Conservation (phyloP, 2,888 invertebrate genomes). For the Drosophila multiciliata region DNA sequence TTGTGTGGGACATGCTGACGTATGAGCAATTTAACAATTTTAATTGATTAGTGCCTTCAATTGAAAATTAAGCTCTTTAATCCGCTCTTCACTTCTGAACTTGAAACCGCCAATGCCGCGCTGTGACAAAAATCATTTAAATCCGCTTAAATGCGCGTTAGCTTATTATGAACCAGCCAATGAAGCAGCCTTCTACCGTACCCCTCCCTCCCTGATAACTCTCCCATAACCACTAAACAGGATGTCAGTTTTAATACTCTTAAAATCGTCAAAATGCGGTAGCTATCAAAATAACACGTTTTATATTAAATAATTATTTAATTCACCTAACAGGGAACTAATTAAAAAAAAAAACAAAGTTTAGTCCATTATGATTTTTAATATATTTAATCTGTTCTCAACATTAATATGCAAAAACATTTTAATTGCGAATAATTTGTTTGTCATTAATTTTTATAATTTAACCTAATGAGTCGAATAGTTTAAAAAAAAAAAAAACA, state of each 20-base stretch:
- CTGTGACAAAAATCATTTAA: constrained; percentile 62
- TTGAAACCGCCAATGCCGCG: constrained; percentile 41
- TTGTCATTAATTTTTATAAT: not conserved
- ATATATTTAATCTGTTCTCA: not conserved
- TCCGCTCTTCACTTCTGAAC: constrained; percentile 32
- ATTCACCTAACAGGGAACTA: not conserved
- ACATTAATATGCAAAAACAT: not conserved
- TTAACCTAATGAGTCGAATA: not conserved
- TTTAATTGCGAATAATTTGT: not conserved
- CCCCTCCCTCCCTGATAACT: not conserved
- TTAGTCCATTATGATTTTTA: not conserved
- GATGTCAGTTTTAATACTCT: constrained; percentile 30
- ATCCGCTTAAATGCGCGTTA: constrained; percentile 53
- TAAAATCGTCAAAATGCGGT: constrained; percentile 4
- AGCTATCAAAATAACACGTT: not conserved
- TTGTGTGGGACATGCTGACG: constrained; percentile 3
- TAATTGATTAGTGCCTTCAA: constrained; percentile 40
- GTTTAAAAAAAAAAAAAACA: not conserved
- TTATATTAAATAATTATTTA: not conserved
- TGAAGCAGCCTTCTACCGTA: not conserved
- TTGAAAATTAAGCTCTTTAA: constrained; percentile 49
- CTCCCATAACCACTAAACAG: constrained; percentile 7
- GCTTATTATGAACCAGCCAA: constrained; percentile 53
- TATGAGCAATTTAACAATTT: constrained; percentile 14
- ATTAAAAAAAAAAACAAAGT: not conserved